phyloP scores from a whole-genome alignment of 2,797 vertebrate species.

The Betta splendens region DNA sequence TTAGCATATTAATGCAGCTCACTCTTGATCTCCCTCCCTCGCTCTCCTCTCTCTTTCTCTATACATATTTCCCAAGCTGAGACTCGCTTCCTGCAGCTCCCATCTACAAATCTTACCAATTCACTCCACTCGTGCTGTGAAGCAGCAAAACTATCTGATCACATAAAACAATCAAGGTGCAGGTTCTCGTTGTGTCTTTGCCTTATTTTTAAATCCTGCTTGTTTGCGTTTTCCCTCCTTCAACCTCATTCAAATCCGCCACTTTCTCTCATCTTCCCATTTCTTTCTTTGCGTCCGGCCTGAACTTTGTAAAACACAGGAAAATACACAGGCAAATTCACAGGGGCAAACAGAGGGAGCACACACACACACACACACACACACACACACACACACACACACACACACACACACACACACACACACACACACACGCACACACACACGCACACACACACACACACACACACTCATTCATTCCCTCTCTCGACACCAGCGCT shows the following conservation, averaged over 20 bases:
- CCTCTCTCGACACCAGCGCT: constrained; percentile 46
- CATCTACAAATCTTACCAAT: constrained; percentile 74
- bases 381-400: constrained; percentile 23
- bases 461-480: constrained; percentile 47
- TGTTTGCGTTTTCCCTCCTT: constrained; percentile 40
- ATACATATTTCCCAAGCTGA: constrained; percentile 70
- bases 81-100: constrained; percentile 71
- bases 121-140: constrained; percentile 64
- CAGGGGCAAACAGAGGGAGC: constrained; percentile 52
- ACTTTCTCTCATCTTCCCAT: constrained; percentile 68
- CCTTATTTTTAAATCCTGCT: constrained; percentile 45
- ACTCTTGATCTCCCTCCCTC: constrained; percentile 75
- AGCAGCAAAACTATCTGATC: constrained; percentile 48
- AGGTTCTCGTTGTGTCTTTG: constrained; percentile 43
- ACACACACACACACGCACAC: too few species aligned
- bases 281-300: constrained; percentile 62
- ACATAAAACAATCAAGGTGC: constrained; percentile 57
- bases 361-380: constrained; percentile 22
- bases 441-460: constrained; percentile 24
- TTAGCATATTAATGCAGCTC: constrained; percentile 86
- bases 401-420: too few species aligned
- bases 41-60: constrained; percentile 64
- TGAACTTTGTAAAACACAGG: constrained; percentile 71
- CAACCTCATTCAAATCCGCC: constrained; percentile 63
- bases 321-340: constrained; percentile 66